Evolutionary conservation across 2,797 vertebrate genomes (phyloP), one percentile per base, ranked within the genome.

Genomic region (Hypotaenidia okinawae): DNA sequence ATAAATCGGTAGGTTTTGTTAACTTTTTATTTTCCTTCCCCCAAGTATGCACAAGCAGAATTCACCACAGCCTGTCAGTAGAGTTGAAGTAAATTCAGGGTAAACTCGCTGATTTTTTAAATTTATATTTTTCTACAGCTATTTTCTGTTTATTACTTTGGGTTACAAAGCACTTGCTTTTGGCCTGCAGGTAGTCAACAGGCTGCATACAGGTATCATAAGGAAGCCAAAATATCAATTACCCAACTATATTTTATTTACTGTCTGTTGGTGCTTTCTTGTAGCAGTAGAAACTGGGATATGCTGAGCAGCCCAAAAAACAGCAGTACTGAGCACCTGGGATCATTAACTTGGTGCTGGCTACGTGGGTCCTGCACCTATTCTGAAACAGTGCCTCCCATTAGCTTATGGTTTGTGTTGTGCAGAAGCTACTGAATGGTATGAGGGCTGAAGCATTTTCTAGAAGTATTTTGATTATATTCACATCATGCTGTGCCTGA

Each of bases 1-100:
- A 99, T 97, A 98, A 98, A 97, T 98, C 99, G 77, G 99, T 99
- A 96, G 97, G 99, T 98, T 93, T 95, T 87, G 7, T 81, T 63
- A 55, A 76, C 17, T 18, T 73, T 64, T 58, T 51, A 5, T 70
- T 70, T 63, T 73, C 25, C 14, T 93, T 64, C 9, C 15, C 13
- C 25, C 15, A 57, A 2, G 70, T 57, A 39, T 5, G 8, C 41
- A 7, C 47, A 66, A 68, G 8, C 43, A 68, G 55, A 94, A 45
- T 77, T 89, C 32, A 51, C 13, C 16, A 49, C 11, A 43, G 22
- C 16, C 9, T 62, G 32, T 91, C 32, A 59, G 1, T 74, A 52
- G 13, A 51, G 11, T 5, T 74, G 55, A 83, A 85, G 13, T 47
- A 47, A 91, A 77, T 59, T 41, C 3, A 8, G 76, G 67, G 23